Evolutionary conservation across 2,797 vertebrate genomes (phyloP).

Genomic region (Phrynocephalus vlangalii): DNA sequence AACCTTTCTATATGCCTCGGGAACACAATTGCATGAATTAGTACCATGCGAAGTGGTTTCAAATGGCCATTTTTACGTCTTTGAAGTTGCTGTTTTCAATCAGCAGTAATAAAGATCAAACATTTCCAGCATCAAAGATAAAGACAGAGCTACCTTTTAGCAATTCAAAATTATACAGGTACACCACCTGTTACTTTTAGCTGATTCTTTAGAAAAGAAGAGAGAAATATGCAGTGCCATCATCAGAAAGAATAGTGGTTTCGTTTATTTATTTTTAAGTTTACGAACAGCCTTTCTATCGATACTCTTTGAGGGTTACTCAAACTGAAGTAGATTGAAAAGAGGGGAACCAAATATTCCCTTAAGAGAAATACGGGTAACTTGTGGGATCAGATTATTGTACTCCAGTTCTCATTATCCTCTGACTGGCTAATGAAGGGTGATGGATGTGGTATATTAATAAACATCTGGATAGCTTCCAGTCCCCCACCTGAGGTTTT

Average conservation of each 20-base stretch:
- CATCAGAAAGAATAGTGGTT: not conserved
- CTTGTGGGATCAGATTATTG: not conserved
- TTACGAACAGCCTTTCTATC: not conserved
- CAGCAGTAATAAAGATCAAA: slow-evolving; percentile 26
- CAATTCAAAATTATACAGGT: slow-evolving; percentile 50
- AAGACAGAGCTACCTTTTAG: slow-evolving; percentile 14
- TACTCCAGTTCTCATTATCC: not conserved
- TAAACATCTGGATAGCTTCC: not conserved
- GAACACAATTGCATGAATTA: slow-evolving; percentile 2
- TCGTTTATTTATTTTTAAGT: not conserved
- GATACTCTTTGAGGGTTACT: not conserved
- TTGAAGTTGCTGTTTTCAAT: slow-evolving; percentile 32
- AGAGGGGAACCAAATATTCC: not conserved
- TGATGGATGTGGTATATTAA: too few relatives aligned
- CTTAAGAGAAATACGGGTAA: not conserved
- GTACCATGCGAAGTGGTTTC: not conserved
- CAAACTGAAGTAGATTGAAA: not conserved
- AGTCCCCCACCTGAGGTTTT: not conserved
- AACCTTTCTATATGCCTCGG: not conserved
- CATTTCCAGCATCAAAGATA: slow-evolving; percentile 15
- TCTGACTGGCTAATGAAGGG: not conserved
- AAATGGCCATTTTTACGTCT: slow-evolving; percentile 46
- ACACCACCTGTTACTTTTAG: slow-evolving; percentile 32
- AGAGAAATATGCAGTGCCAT: not conserved
- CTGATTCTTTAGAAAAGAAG: slow-evolving; percentile 31